Percentiles rank a stretch among this genome's conserved stretches.
Conservation (phyloP, 2,113 vertebrate genomes). For the Gymnocephalus cernua region DNA sequence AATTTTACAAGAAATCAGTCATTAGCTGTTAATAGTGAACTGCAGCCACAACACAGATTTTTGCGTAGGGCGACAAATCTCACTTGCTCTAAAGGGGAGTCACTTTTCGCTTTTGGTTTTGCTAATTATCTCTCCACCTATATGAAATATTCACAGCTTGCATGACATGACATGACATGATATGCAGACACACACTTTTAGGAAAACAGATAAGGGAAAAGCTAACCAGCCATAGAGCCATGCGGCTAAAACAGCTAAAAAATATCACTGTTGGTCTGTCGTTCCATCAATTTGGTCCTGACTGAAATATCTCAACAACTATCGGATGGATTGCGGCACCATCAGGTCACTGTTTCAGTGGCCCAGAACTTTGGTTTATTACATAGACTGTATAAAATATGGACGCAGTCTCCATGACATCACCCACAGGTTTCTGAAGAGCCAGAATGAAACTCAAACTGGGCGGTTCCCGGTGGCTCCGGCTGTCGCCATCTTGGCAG, state of each 20-base stretch:
- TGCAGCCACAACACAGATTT: neutral
- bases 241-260: neutral
- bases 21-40: neutral
- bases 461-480: no score
- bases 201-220: neutral
- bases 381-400: no score
- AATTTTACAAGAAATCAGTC: slow-evolving; percentile 19
- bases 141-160: neutral
- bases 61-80: neutral
- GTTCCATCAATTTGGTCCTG: neutral
- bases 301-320: neutral
- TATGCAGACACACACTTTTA: neutral
- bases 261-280: neutral
- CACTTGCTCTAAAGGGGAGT: slow-evolving; percentile 17
- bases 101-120: neutral
- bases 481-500: no score
- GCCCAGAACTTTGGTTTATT: no score
- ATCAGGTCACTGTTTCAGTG: no score
- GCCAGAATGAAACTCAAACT: no score
- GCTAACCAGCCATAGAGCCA: neutral
- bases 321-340: no score
- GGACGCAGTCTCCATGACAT: no score
- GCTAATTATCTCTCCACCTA: neutral
- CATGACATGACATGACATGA: no score
- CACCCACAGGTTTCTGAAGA: no score